Percentiles rank a stretch among this genome's conserved stretches.
phyloP scores from a whole-genome alignment of 1,140 invertebrate genomes.

The Drosophila orena region DNA sequence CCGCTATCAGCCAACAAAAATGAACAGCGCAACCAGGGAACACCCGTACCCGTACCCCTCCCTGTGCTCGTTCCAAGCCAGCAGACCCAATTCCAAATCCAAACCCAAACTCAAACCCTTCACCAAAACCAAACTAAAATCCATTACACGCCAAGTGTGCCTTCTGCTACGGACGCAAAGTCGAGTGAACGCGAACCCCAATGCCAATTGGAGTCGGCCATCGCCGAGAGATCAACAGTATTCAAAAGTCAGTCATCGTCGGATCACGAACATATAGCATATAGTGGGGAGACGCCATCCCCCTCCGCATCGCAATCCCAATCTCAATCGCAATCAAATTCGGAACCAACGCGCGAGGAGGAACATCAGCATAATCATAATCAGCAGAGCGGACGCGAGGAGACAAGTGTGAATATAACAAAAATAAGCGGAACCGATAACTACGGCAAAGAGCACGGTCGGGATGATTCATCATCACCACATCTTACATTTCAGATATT shows the following conservation, averaged over 20 bases:
- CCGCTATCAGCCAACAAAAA: constrained; percentile 64
- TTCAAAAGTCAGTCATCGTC: constrained; percentile 48
- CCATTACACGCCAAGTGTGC: constrained; percentile 69
- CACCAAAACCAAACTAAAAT: constrained; percentile 41
- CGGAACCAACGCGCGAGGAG: constrained; percentile 24
- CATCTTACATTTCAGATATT: constrained; percentile 84
- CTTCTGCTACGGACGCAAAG: constrained; percentile 42
- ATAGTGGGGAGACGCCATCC: constrained; percentile 9
- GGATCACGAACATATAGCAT: constrained; percentile 22
- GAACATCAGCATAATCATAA: constrained; percentile 26
- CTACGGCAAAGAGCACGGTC: constrained; percentile 64
- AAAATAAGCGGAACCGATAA: constrained; percentile 46
- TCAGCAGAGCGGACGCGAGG: constrained; percentile 11
- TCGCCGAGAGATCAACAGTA: constrained; percentile 32
- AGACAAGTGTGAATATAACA: constrained; percentile 35
- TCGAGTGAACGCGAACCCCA: constrained; percentile 48
- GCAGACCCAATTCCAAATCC: constrained; percentile 44
- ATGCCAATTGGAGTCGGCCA: constrained; percentile 29
- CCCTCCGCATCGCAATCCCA: constrained; percentile 14
- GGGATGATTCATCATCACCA: constrained; percentile 78
- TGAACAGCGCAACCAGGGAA: constrained; percentile 30
- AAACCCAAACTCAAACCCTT: constrained; percentile 36
- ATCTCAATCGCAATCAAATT: constrained; percentile 21
- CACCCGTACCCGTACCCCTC: no score
- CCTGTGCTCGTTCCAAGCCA: constrained; percentile 33